Evolutionary conservation across 1,140 invertebrate genomes (phyloP).

Genomic region (Danaus melanippus): DNA sequence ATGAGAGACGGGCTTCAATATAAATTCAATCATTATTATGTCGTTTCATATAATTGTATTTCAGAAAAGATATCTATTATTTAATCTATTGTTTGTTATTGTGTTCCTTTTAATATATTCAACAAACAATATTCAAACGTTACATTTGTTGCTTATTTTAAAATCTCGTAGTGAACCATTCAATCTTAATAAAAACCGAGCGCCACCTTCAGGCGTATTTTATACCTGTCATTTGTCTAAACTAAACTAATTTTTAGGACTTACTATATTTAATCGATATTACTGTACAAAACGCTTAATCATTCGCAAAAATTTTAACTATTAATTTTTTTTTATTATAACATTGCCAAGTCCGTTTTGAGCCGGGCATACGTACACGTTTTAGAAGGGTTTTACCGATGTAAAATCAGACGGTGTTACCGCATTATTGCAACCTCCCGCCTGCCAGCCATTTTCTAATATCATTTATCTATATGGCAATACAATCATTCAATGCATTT

Average conservation of each 20-base stretch:
- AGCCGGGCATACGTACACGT: conserved; percentile 60
- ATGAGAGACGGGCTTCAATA: no score
- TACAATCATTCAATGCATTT: conserved; percentile 59
- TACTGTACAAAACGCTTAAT: conserved; percentile 69
- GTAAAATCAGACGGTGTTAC: conserved; percentile 29
- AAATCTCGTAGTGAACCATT: no score
- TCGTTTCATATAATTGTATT: no score
- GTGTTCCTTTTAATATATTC: no score
- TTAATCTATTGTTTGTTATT: no score
- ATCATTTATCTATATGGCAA: conserved; percentile 66
- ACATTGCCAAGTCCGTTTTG: conserved; percentile 48
- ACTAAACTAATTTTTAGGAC: conserved; percentile 55
- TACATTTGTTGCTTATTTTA: no score
- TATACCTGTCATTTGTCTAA: conserved; percentile 45
- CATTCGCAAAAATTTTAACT: conserved; percentile 61
- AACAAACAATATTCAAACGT: no score
- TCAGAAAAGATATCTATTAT: no score
- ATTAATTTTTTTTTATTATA: conserved; percentile 42
- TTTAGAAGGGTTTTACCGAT: conserved; percentile 61
- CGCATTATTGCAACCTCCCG: conserved; percentile 61
- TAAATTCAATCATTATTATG: no score
- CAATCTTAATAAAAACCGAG: conserved; percentile 30
- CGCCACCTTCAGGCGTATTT: conserved; percentile 31
- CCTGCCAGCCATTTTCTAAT: conserved; percentile 60
- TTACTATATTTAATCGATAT: conserved; percentile 57